Conservation (phyloP, 2,888 invertebrate species). For the Clunio marinus region DNA sequence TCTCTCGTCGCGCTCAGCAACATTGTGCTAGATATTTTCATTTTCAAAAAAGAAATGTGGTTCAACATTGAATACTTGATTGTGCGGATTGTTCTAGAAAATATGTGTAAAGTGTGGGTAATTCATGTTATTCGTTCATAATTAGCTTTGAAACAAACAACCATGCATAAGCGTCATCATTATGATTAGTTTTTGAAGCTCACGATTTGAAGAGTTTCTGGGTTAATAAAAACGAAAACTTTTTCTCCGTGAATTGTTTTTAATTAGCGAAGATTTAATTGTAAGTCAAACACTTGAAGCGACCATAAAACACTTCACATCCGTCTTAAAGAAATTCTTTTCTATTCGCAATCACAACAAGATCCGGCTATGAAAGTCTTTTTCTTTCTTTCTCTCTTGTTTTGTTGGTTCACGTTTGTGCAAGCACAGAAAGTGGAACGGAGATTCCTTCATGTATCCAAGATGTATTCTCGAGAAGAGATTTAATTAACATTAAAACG, state of each 20-base stretch:
- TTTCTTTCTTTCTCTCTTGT: not conserved
- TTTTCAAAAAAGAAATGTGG: slow-evolving; percentile 18
- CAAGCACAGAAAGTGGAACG: slow-evolving; percentile 12
- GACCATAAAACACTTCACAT: not conserved
- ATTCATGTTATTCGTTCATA: slow-evolving; percentile 3
- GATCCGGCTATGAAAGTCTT: slow-evolving; percentile 15
- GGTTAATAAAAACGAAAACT: slow-evolving; percentile 6
- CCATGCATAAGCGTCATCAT: slow-evolving; percentile 4
- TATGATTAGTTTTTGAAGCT: slow-evolving; percentile 13
- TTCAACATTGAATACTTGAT: not conserved
- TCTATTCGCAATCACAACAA: not conserved
- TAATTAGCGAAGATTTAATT: not conserved
- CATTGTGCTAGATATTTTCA: slow-evolving; percentile 26
- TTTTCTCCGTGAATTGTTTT: no score
- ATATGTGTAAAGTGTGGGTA: not conserved
- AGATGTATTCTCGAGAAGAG: slow-evolving; percentile 13
- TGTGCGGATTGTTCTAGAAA: slow-evolving; percentile 23
- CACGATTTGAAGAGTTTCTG: not conserved
- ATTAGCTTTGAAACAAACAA: not conserved
- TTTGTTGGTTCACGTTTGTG: slow-evolving; percentile 3
- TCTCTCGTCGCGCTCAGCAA: not conserved
- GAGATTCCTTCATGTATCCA: slow-evolving; percentile 3
- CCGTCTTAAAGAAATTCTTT: not conserved
- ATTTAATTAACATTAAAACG: not conserved
- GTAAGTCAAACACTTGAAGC: not conserved